Evolutionary conservation across 2,888 invertebrate species (phyloP).

Genomic region (Proisotoma minuta): DNA sequence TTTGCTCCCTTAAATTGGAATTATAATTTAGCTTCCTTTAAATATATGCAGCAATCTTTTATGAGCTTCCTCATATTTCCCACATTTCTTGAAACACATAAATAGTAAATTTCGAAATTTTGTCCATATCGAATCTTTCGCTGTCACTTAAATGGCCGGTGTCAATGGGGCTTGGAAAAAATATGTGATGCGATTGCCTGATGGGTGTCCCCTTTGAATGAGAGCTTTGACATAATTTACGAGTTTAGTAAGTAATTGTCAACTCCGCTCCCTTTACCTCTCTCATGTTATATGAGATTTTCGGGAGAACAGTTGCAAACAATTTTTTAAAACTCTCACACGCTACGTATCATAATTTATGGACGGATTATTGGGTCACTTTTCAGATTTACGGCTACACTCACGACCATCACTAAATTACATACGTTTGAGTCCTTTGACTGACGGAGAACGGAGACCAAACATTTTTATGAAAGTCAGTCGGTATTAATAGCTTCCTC

Average conservation of each 20-base stretch:
- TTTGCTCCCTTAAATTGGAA: too few species aligned
- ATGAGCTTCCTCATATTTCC: too few species aligned
- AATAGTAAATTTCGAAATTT: background rate
- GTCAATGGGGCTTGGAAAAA: conserved; percentile 14
- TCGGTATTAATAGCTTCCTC: too few species aligned
- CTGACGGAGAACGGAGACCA: too few species aligned
- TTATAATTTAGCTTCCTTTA: too few species aligned
- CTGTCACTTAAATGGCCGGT: conserved; percentile 10
- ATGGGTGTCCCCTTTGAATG: too few species aligned
- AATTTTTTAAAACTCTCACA: conserved; percentile 11
- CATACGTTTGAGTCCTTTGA: too few species aligned
- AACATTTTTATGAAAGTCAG: too few species aligned
- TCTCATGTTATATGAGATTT: conserved; percentile 5
- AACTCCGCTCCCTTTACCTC: background rate
- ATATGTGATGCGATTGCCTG: conserved; percentile 7
- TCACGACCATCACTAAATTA: too few species aligned
- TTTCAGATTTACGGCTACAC: background rate
- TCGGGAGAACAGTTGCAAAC: conserved; percentile 11
- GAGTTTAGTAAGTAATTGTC: conserved; percentile 15
- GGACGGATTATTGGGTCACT: conserved; percentile 5
- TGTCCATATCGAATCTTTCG: background rate
- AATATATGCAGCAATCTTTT: too few species aligned
- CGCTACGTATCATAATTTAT: background rate
- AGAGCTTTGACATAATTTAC: conserved; percentile 5
- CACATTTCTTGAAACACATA: background rate